Conservation (phyloP, 1,140 invertebrate genomes). For the Lethrus apterus region DNA sequence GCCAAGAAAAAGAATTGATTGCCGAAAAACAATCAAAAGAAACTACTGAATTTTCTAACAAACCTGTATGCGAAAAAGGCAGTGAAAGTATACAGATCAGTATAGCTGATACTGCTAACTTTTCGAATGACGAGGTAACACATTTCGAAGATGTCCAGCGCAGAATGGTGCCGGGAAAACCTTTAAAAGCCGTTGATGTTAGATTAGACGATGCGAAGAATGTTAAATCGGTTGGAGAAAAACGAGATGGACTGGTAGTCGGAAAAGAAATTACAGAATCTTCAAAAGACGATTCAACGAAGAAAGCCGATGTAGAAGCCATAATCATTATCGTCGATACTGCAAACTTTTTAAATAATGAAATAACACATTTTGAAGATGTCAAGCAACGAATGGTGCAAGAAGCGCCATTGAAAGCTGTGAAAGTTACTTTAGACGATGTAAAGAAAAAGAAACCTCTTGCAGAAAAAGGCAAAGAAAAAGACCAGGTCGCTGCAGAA, state of each 20-base stretch:
- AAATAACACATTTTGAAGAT: too few species aligned
- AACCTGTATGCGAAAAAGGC: not conserved
- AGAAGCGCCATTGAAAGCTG: too few species aligned
- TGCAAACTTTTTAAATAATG: slow-evolving; percentile 10
- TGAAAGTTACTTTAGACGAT: not conserved
- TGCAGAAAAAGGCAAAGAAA: not conserved
- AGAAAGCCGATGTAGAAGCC: too few species aligned
- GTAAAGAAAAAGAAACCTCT: not conserved
- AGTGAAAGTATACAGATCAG: not conserved
- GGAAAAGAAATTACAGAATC: too few species aligned
- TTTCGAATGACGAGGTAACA: not conserved
- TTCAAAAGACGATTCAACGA: too few species aligned
- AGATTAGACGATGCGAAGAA: not conserved
- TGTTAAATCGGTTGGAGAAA: not conserved
- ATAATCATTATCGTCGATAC: too few species aligned
- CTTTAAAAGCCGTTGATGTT: not conserved
- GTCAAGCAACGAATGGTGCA: too few species aligned
- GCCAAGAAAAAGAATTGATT: not conserved
- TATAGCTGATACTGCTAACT: not conserved
- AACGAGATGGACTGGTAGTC: too few species aligned
- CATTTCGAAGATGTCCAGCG: not conserved
- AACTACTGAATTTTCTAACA: not conserved
- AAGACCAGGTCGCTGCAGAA: too few species aligned
- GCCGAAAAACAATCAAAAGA: not conserved
- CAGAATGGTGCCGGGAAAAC: not conserved